phyloP scores from a whole-genome alignment of 2,888 invertebrate species.

The Eremobia ochroleuca region DNA sequence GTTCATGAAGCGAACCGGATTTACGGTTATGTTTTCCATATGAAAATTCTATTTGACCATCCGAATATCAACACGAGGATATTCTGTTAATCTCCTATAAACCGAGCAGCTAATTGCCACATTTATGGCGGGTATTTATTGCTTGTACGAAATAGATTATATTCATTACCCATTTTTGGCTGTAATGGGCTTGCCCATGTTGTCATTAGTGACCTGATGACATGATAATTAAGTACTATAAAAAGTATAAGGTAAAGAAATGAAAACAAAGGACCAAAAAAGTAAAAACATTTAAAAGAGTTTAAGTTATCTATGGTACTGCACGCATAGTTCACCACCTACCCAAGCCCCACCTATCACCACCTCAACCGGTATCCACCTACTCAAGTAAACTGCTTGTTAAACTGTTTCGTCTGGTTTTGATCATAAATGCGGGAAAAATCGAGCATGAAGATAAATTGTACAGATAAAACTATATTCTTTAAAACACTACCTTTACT shows the following conservation, averaged over 20 bases:
- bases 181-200: not conserved
- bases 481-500: not conserved
- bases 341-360: not conserved
- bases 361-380: not conserved
- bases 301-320: too few relatives aligned
- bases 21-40: conserved; percentile 32
- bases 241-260: not conserved
- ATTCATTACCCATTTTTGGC: conserved; percentile 25
- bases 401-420: conserved; percentile 2
- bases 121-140: conserved; percentile 40
- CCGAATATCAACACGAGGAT: conserved; percentile 33
- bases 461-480: not conserved
- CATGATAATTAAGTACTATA: not conserved
- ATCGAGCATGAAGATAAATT: conserved; percentile 5
- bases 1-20: conserved; percentile 22
- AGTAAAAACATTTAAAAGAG: not conserved
- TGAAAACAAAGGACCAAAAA: not conserved
- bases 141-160: conserved; percentile 36
- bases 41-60: conserved; percentile 48
- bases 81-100: conserved; percentile 47
- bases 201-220: not conserved
- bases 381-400: not conserved
- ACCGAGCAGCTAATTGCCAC: conserved; percentile 44
- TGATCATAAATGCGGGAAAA: conserved; percentile 1
- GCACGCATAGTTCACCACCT: not conserved